Evolutionary conservation across 2,797 vertebrate genomes (phyloP).

Genomic region (Sebastes kiyomatsui): DNA sequence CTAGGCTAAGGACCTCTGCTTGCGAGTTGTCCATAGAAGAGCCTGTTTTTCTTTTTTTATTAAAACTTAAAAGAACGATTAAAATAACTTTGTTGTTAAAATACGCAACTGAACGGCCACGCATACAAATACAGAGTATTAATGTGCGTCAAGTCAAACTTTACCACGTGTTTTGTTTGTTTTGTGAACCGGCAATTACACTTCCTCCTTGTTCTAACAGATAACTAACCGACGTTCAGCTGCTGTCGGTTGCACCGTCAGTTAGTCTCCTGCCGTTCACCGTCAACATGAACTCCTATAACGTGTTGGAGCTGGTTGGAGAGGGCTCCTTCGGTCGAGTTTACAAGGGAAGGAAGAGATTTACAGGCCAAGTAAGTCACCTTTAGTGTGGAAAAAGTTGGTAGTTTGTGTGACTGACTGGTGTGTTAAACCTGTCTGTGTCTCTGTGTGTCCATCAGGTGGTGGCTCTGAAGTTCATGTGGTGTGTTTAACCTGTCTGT

Average conservation of each 20-base stretch:
- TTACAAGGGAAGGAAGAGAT: slow-evolving; percentile 90
- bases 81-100: rapidly evolving
- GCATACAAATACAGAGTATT: rapidly evolving
- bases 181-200: slow-evolving; percentile 50
- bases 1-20: slow-evolving; percentile 59
- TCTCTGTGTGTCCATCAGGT: slow-evolving; percentile 78
- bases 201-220: slow-evolving; percentile 9
- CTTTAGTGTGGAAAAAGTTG: background rate
- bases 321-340: slow-evolving; percentile 96
- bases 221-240: background rate
- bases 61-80: background rate
- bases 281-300: slow-evolving; percentile 88
- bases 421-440: background rate
- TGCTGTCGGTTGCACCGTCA: background rate
- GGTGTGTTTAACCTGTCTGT: background rate
- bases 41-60: slow-evolving; percentile 34
- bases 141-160: rapidly evolving
- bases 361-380: slow-evolving; percentile 87
- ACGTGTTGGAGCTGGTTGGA: slow-evolving; percentile 91
- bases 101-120: rapidly evolving
- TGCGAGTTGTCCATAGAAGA: slow-evolving; percentile 18
- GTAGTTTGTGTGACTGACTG: background rate
- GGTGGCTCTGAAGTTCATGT: slow-evolving; percentile 92
- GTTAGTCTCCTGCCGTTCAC: background rate
- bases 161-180: rapidly evolving